phyloP scores from a whole-genome alignment of 2,797 vertebrate species.

The Muraenolepis orangiensis region DNA sequence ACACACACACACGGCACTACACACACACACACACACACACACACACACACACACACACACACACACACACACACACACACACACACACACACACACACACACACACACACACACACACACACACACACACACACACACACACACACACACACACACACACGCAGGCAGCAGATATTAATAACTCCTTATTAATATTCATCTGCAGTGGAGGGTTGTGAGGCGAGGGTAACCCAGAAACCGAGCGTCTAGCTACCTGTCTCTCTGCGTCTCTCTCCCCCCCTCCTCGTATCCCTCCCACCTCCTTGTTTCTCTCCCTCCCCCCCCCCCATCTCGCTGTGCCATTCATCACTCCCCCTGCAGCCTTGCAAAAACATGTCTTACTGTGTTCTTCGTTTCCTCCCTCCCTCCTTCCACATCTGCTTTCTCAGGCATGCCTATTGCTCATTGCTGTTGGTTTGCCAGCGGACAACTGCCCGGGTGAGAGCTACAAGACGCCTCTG shows the following conservation, averaged over 20 bases:
- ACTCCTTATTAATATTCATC: conserved; percentile 75
- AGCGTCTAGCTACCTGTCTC: conserved; percentile 55
- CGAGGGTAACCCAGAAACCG: conserved; percentile 71
- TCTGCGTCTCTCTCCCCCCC: conserved; percentile 25
- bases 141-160: conserved; percentile 16
- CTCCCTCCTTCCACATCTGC: neutral
- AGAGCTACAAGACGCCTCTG: too few relatives aligned
- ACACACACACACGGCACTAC: conserved; percentile 1
- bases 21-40: conserved; percentile 9
- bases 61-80: conserved; percentile 8
- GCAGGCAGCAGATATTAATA: conserved; percentile 73
- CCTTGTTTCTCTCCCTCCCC: conserved; percentile 13
- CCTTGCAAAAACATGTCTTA: neutral
- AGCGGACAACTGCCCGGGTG: too few relatives aligned
- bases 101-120: neutral
- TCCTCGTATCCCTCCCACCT: too few relatives aligned
- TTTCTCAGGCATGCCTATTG: neutral
- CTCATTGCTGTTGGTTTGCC: neutral
- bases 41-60: conserved; percentile 25
- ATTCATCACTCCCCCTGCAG: neutral
- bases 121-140: conserved; percentile 8
- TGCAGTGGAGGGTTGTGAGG: conserved; percentile 53
- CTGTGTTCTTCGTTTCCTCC: too few relatives aligned
- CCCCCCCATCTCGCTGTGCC: neutral
- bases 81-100: neutral